Conservation (phyloP, 2,113 vertebrate genomes). For the Ceyx margarethae region DNA sequence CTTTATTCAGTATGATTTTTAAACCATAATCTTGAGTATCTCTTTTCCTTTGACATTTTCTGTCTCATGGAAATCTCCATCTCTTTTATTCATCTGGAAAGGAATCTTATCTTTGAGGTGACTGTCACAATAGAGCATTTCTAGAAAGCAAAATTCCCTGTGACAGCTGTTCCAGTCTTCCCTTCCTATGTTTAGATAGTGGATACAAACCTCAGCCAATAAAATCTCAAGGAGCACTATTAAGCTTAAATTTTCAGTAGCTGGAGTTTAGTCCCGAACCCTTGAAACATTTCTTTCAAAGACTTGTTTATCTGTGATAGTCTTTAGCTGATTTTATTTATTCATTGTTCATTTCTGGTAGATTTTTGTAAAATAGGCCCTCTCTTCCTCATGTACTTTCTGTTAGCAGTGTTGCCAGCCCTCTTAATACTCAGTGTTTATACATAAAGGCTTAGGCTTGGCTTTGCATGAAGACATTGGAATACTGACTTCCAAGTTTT, state of each 20-base stretch:
- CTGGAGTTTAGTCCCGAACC: not conserved
- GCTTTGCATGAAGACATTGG: not conserved
- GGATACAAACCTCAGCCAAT: not conserved
- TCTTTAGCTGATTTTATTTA: not conserved
- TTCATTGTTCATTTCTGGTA: not conserved
- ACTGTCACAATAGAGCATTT: not conserved
- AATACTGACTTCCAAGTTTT: not conserved
- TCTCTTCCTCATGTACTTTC: not conserved
- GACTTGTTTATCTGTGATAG: not conserved
- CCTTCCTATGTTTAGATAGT: constrained; percentile 16
- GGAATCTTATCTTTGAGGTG: not conserved
- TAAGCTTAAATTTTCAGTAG: not conserved
- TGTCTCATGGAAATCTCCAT: not conserved
- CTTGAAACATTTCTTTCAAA: not conserved
- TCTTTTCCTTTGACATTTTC: not conserved
- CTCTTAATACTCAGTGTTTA: not conserved
- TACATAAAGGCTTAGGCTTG: not conserved
- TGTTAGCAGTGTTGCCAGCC: not conserved
- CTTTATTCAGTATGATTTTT: not conserved
- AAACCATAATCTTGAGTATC: not conserved
- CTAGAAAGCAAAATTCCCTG: constrained; percentile 11
- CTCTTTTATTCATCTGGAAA: not conserved
- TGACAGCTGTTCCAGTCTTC: constrained; percentile 14
- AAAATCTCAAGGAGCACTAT: not conserved
- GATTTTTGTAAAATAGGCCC: not conserved